Evolutionary conservation across 2,797 vertebrate genomes (phyloP), one percentile per base, ranked within the genome.

Genomic region (Danio albolineatus): DNA sequence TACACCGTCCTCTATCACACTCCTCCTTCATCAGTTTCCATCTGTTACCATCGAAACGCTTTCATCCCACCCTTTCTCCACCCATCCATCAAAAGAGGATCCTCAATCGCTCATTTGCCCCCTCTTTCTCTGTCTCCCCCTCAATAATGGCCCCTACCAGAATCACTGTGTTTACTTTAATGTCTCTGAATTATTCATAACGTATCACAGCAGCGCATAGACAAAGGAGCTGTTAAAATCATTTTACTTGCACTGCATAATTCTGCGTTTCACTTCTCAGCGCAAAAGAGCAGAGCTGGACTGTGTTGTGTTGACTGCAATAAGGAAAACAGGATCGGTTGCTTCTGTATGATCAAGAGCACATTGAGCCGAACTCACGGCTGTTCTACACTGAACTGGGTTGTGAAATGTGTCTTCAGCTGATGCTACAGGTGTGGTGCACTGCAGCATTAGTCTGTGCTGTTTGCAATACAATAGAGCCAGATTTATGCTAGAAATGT

Each of bases 11-110:
- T 69, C 76, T 72, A 64, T 81, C 83, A 13, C 70, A 41, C 28
- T 60, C 57, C 43, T 64, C 28, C 71, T 70, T 75, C 82, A 85
- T 85, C 85, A 88, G 87, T 88, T 89, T 91, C 86, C 87, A 91
- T 93, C 91, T 91, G 93, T 94, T 92, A 81, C 91, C 90, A 94
- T 93, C 89, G 91, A 79, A 93, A 93, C 92, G 57, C 28, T 56
- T 90, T 92, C 88, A 92, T 92, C 88, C 83, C 69, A 79, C 77
- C 80, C 83, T 78, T 44, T 67, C 74, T 56, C 44, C 49, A 12
- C 21, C n/a, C 66, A 64, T 70, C 71, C 62, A 72, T 79, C 57
- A 61, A 44, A 79, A 49, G 28, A 21, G 53, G n/a, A 59, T 54
- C 39, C 36, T 51, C 76, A 66, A 43, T 83, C 70, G 53, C 48